Conservation (phyloP, 1,140 invertebrate species). For the Theocolax elegans region DNA sequence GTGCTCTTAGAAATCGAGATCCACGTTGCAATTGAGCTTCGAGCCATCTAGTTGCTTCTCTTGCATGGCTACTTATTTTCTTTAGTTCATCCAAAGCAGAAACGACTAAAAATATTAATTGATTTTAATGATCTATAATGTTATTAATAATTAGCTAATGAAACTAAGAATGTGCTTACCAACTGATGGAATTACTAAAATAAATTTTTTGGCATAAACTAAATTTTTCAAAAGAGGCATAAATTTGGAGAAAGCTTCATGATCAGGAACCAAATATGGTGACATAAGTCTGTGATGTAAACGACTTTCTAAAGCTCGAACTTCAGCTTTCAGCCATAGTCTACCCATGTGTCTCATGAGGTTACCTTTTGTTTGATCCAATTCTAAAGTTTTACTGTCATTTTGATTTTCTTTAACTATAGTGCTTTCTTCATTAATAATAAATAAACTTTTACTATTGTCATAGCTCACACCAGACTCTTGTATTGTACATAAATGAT, state of each 20-base stretch:
- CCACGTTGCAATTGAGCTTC: slow-evolving; percentile 87
- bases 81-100: slow-evolving; percentile 88
- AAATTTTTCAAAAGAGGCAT: slow-evolving; percentile 82
- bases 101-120: slow-evolving; percentile 75
- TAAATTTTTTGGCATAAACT: slow-evolving; percentile 79
- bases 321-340: slow-evolving; percentile 80
- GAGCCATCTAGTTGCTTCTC: slow-evolving; percentile 92
- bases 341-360: slow-evolving; percentile 81
- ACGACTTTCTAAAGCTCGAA: slow-evolving; percentile 75
- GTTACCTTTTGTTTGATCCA: slow-evolving; percentile 59
- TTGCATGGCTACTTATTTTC: slow-evolving; percentile 78
- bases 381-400: slow-evolving; percentile 45
- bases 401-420: slow-evolving; percentile 17
- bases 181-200: slow-evolving; percentile 82
- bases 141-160: slow-evolving; percentile 14
- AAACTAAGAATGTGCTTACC: slow-evolving; percentile 69
- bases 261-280: slow-evolving; percentile 81
- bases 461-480: slow-evolving; percentile 72
- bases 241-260: slow-evolving; percentile 77
- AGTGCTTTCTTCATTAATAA: slow-evolving; percentile 41
- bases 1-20: slow-evolving; percentile 83
- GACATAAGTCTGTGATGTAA: slow-evolving; percentile 68
- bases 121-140: slow-evolving; percentile 9
- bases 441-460: slow-evolving; percentile 67
- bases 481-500: slow-evolving; percentile 73